These are phyloP conservation scores for Galleria mellonella DNA, from an alignment of 1,140 invertebrate genomes.

Conservation along the genomic window DNA sequence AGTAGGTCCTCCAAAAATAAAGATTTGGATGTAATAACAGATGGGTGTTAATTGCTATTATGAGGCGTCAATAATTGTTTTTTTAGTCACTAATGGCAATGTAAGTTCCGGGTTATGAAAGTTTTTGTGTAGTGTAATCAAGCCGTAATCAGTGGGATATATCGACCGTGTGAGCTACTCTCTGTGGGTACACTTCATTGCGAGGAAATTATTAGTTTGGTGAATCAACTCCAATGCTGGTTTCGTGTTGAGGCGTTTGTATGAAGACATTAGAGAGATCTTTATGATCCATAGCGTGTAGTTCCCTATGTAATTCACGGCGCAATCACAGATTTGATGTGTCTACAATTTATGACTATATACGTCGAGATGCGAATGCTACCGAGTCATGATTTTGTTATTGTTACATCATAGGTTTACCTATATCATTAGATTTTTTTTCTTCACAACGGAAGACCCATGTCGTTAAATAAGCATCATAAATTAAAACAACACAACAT, in stretches of 20 bases:
- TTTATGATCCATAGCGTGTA: slow-evolving; percentile 53
- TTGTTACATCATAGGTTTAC: slow-evolving; percentile 6
- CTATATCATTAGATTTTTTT: slow-evolving; percentile 1
- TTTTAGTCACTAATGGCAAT: slow-evolving; percentile 56
- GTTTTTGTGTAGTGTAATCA: slow-evolving; percentile 67
- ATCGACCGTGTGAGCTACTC: slow-evolving; percentile 53
- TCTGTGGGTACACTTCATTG: slow-evolving; percentile 22
- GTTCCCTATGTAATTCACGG: slow-evolving; percentile 35
- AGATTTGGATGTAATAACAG: slow-evolving; percentile 43
- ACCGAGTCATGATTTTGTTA: slow-evolving; percentile 23
- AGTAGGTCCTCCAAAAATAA: slow-evolving; percentile 38
- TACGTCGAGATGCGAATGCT: slow-evolving; percentile 24
- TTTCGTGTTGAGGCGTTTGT: slow-evolving; percentile 35
- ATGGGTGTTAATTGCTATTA: slow-evolving; percentile 63
- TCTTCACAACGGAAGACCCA: slow-evolving; percentile 8
- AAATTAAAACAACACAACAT: slow-evolving; percentile 25
- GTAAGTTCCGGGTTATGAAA: slow-evolving; percentile 60
- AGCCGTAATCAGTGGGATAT: slow-evolving; percentile 57
- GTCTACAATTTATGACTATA: slow-evolving; percentile 35
- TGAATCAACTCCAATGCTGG: slow-evolving; percentile 16
- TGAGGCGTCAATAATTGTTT: slow-evolving; percentile 63
- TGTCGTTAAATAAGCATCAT: slow-evolving; percentile 20
- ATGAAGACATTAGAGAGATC: slow-evolving; percentile 63
- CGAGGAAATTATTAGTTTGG: slow-evolving; percentile 55
- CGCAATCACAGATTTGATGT: slow-evolving; percentile 37